Evolutionary conservation across 2,113 vertebrate genomes (phyloP).

Genomic region (Petroica traversi): DNA sequence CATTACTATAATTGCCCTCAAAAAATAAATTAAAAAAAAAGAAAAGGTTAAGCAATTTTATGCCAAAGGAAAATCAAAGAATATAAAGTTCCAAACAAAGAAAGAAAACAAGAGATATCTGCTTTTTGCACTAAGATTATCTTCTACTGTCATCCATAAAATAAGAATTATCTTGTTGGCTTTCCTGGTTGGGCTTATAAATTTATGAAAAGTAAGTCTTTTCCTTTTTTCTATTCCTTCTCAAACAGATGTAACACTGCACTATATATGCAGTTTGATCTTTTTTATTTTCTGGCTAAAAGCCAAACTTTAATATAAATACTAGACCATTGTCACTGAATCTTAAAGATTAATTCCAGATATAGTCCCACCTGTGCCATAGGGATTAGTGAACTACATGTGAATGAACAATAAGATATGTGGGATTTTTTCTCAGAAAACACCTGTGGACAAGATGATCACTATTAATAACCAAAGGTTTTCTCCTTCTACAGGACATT

Average conservation of each 20-base stretch:
- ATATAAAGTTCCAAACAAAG: not conserved
- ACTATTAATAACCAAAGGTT: not conserved
- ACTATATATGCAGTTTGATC: not conserved
- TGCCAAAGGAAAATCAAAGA: not conserved
- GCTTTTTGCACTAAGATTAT: not conserved
- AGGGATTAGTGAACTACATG: not conserved
- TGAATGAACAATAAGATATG: not conserved
- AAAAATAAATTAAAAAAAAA: not conserved
- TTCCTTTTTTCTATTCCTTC: not conserved
- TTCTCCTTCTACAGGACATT: not conserved
- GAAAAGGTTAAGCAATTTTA: slow-evolving; percentile 16
- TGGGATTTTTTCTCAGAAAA: not conserved
- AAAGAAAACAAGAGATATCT: not conserved
- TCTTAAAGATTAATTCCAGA: not conserved
- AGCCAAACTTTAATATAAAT: not conserved
- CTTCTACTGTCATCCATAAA: not conserved
- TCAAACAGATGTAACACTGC: not conserved
- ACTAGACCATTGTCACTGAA: not conserved
- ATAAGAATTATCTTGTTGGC: not conserved
- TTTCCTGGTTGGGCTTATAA: not conserved
- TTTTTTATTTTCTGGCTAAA: not conserved
- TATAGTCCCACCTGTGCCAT: not conserved
- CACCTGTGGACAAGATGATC: not conserved
- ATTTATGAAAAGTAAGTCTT: not conserved
- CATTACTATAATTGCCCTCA: slow-evolving; percentile 35